Evolutionary conservation across 2,113 vertebrate genomes (phyloP), one percentile per base, ranked within the genome.

Genomic region (Syrrhaptes paradoxus): DNA sequence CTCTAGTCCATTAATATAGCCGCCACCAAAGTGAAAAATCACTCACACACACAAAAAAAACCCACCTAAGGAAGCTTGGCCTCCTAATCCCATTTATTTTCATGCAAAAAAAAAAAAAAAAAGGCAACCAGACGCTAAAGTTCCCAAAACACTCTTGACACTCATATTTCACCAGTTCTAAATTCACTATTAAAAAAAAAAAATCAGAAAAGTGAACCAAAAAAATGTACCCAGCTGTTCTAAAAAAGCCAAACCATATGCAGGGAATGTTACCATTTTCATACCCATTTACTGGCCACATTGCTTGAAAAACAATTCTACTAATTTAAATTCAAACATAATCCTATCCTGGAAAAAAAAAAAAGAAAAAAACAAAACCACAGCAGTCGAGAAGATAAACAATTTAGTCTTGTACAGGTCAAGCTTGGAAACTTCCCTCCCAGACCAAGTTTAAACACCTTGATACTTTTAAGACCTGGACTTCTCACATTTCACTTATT

Each of bases 381-480:
- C 55, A 77, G 63, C 63, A 71, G 73, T 15, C 13, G 48, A 71
- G 54, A 95, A 95, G 79, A 95, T 94, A 94, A 97, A 96, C 93
- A 90, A 48, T 96, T 93, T 89, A 95, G 90, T 93, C 89, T 93
- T 13, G 38, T 48, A 43, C 72, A 84, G 80, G 57, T 84, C 96
- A 92, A 93, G 52, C 68, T 88, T 68, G 5, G 61, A 86, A 88
- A 62, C 25, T 66, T 90, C 55, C 76, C 89, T 86, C 43, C 4
- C 55, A 16, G 19, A 63, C 59, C 62, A 83, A 94, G 41, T 96
- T 96, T 95, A 97, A 96, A 95, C 90, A 96, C 96, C 95, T 96
- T 89, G 92, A 71, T 89, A 48, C 90, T 96, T 94, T 93, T 96
- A 95, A 95, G 86, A 93, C 52, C 74, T 45, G 70, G 14, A 21